Conservation (phyloP, 2,888 invertebrate genomes). For the Lymantria monacha region DNA sequence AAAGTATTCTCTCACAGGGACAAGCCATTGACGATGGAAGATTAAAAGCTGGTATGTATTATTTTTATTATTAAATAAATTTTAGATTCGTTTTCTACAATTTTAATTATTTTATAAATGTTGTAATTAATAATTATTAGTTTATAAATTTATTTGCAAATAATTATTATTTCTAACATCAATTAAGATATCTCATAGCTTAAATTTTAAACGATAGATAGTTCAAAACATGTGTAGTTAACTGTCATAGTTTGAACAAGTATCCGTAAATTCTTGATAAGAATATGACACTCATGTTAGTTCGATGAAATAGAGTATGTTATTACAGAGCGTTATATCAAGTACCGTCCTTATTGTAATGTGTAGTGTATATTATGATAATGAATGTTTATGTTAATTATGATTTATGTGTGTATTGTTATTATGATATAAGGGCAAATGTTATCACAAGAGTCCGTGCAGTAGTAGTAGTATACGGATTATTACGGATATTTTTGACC, state of each 20-base stretch:
- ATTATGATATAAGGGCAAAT: constrained; percentile 15
- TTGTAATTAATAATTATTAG: too few relatives aligned
- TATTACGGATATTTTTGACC: constrained; percentile 9
- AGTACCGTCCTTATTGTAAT: constrained; percentile 38
- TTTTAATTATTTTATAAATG: too few relatives aligned
- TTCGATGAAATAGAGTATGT: constrained; percentile 47
- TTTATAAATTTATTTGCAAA: too few relatives aligned
- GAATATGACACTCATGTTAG: constrained; percentile 47
- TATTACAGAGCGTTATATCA: constrained; percentile 44
- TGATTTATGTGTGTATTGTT: constrained; percentile 27
- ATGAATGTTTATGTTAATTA: constrained; percentile 39
- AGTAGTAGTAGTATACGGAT: not conserved
- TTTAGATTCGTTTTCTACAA: too few relatives aligned
- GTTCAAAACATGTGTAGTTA: not conserved
- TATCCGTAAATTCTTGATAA: constrained; percentile 57
- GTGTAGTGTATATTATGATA: constrained; percentile 29
- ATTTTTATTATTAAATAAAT: not conserved
- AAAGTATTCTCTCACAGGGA: constrained; percentile 91
- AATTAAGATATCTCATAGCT: too few relatives aligned
- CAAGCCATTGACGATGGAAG: constrained; percentile 92
- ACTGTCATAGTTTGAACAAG: constrained; percentile 24
- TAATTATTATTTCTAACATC: too few relatives aligned
- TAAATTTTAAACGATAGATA: not conserved
- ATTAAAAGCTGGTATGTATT: constrained; percentile 87
- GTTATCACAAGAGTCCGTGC: constrained; percentile 18